Percentiles rank a stretch among this genome's conserved stretches.
Conservation (phyloP, 2,113 vertebrate genomes). For the Gasterosteus nipponicus region DNA sequence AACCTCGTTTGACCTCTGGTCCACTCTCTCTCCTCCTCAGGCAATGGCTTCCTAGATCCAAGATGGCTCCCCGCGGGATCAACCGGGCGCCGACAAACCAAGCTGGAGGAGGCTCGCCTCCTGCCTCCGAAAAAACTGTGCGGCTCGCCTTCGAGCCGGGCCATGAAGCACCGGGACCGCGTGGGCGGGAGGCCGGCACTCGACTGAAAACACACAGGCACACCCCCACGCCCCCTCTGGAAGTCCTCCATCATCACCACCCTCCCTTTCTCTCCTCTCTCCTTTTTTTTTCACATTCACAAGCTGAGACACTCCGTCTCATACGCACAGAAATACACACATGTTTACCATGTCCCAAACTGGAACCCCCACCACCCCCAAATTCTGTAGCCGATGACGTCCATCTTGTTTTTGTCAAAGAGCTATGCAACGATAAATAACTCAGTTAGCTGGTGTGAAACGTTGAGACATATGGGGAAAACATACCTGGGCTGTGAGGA, state of each 20-base stretch:
- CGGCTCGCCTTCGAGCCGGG: constrained; percentile 89
- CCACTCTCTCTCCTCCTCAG: constrained; percentile 71
- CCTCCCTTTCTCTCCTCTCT: constrained; percentile 16
- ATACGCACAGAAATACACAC: constrained; percentile 39
- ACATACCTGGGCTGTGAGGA: constrained; percentile 41
- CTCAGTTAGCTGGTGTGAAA: constrained; percentile 54
- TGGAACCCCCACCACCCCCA: constrained; percentile 39
- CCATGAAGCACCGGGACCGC: constrained; percentile 88
- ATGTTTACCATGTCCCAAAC: constrained; percentile 60
- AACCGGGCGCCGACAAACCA: constrained; percentile 89
- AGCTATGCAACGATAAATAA: constrained; percentile 74
- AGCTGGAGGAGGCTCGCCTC: constrained; percentile 92
- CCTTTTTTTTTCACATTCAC: constrained; percentile 16
- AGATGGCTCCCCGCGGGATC: constrained; percentile 93
- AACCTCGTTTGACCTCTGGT: neutral
- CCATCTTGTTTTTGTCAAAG: constrained; percentile 54
- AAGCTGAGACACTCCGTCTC: constrained; percentile 31
- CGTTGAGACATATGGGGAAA: neutral
- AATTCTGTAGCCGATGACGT: constrained; percentile 66
- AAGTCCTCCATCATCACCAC: constrained; percentile 11
- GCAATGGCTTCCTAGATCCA: constrained; percentile 98
- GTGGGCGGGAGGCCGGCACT: constrained; percentile 80
- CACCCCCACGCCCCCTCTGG: constrained; percentile 29
- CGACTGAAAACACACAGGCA: constrained; percentile 73
- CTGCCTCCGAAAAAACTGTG: constrained; percentile 91